These are phyloP conservation scores for Aptenodytes patagonicus DNA, from an alignment of 2,113 vertebrate genomes.

Conservation along the genomic window DNA sequence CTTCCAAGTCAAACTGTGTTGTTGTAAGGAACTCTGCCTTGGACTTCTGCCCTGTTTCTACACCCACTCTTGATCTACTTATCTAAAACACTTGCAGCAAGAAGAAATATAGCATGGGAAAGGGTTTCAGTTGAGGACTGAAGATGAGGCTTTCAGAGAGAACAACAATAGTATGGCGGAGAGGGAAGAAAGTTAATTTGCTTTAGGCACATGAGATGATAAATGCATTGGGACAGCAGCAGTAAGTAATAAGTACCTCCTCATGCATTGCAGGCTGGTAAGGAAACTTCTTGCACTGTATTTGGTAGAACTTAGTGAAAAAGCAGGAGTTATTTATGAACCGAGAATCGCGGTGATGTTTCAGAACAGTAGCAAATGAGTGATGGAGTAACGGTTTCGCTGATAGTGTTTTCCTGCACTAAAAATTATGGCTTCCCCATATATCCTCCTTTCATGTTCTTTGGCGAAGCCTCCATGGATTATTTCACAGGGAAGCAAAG, in stretches of 20 bases:
- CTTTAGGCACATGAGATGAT: not conserved
- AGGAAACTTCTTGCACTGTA: not conserved
- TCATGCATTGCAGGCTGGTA: not conserved
- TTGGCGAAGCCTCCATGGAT: not conserved
- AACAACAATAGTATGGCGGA: not conserved
- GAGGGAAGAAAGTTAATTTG: not conserved
- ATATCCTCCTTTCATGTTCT: not conserved
- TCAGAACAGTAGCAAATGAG: conserved; percentile 18
- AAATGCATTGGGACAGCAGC: not conserved
- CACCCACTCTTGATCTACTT: conserved; percentile 48
- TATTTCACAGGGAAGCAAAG: not conserved
- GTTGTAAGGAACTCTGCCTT: conserved; percentile 32
- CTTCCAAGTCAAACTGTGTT: conserved; percentile 28
- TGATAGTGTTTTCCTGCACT: not conserved
- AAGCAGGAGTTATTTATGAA: not conserved
- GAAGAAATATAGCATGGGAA: not conserved
- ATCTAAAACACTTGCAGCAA: conserved; percentile 33
- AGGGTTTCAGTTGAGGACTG: not conserved
- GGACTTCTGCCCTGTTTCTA: conserved; percentile 45
- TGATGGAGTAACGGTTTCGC: not conserved
- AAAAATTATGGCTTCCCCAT: not conserved
- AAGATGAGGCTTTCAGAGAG: conserved; percentile 13
- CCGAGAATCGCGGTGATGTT: not conserved
- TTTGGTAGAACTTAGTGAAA: not conserved
- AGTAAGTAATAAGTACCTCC: not conserved